Percentiles rank a stretch among this genome's conserved stretches.
Conservation (phyloP, 2,797 vertebrate species). For the Thaleichthys pacificus region DNA sequence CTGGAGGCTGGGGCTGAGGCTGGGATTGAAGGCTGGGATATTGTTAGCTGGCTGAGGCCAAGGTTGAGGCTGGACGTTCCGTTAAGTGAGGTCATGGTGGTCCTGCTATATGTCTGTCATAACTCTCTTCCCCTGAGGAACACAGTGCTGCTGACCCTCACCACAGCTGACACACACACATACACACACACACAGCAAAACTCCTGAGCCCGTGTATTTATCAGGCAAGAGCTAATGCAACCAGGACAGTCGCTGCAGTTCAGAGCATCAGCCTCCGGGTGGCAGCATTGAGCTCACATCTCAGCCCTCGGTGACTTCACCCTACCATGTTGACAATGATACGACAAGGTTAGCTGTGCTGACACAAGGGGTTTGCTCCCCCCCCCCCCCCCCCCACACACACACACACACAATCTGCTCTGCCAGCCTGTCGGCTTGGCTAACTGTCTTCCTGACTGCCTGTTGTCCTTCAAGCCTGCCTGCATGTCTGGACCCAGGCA, state of each 20-base stretch:
- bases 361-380: not conserved
- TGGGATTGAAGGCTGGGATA: no score
- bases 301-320: not conserved
- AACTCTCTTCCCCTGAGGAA: conserved; percentile 35
- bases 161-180: conserved; percentile 36
- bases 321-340: not conserved
- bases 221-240: conserved; percentile 49
- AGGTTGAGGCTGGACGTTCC: conserved; percentile 34
- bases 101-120: conserved; percentile 61
- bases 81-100: conserved; percentile 69
- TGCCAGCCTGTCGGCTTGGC: no score
- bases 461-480: conserved; percentile 7
- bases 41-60: not conserved
- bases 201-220: conserved; percentile 19
- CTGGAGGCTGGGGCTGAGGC: no score
- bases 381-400: not conserved
- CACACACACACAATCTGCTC: not conserved
- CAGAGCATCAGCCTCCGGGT: conserved; percentile 23
- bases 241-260: conserved; percentile 6
- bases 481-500: not conserved
- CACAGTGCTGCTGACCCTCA: conserved; percentile 45
- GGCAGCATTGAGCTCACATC: conserved; percentile 18
- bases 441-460: not conserved
- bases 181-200: conserved; percentile 10
- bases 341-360: not conserved